Percentiles rank a stretch among this genome's conserved stretches.
These are phyloP conservation scores for Caenorhabditis afra DNA, from an alignment of 2,888 invertebrate genomes.

Conservation along the genomic window DNA sequence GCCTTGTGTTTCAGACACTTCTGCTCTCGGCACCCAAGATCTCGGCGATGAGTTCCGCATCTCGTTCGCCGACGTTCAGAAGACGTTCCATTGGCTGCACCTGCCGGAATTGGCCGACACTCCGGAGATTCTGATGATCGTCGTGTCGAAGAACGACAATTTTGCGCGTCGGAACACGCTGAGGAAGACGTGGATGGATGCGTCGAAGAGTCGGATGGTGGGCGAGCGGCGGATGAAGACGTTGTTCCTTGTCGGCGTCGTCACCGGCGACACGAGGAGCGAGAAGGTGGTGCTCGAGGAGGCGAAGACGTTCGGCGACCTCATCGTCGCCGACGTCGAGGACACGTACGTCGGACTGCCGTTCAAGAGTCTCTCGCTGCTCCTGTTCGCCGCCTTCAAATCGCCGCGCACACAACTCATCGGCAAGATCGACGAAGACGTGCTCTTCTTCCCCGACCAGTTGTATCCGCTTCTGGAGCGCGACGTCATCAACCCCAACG, in stretches of 20 bases:
- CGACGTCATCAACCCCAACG: background rate
- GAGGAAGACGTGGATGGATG: conserved; percentile 29
- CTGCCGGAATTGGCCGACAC: conserved; percentile 11
- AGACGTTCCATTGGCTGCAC: conserved; percentile 12
- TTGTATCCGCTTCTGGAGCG: background rate
- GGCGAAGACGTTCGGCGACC: conserved; percentile 15
- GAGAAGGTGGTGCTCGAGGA: conserved; percentile 14
- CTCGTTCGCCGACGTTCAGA: conserved; percentile 19
- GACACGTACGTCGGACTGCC: conserved; percentile 14
- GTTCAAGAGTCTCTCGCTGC: conserved; percentile 17
- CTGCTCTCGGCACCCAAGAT: background rate
- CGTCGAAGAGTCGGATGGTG: background rate
- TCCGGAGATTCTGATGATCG: conserved; percentile 21
- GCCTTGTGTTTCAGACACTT: background rate
- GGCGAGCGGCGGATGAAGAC: conserved; percentile 9
- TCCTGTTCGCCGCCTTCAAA: conserved; percentile 6
- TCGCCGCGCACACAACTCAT: conserved; percentile 8
- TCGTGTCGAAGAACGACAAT: conserved; percentile 15
- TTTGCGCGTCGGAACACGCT: conserved; percentile 21
- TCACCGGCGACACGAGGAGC: background rate
- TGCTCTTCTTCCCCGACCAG: conserved; percentile 24
- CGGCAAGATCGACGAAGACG: conserved; percentile 39
- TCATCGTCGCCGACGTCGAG: conserved; percentile 18
- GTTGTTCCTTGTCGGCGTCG: conserved; percentile 22
- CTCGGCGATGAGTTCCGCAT: conserved; percentile 4